Base-by-base conservation (phyloP, 2,113 vertebrate species). In the Pogonocichla stellata region DNA sequence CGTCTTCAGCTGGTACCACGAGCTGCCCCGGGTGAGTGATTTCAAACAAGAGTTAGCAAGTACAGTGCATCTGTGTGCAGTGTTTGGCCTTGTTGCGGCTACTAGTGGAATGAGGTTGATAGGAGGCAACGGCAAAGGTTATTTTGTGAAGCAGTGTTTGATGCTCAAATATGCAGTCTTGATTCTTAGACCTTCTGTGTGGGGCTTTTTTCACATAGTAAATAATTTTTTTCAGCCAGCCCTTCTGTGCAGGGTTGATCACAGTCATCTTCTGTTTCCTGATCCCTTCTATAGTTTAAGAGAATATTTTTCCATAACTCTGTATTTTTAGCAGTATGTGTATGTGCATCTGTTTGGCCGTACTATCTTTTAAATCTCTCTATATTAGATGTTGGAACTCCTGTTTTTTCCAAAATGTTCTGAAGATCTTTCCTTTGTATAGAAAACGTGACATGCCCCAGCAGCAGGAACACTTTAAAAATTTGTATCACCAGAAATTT, bases 1-100 rank as follows among this genome's bases (percentile, higher is more conserved):
- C 2, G 99, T 99, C 89, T 99, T 99, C 98, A 98, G 97, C 98
- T 99, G 99, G 99, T 99, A 99, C 97, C 98, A 99, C 29, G 98
- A 99, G 96, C 97, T 99, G 77, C 99, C 99, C 80, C 97, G 99
- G 98, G 99, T 99, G 92, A 98, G 99, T 48, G 53, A 36, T 50
- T 17, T 10, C 23, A 36, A 40, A 13, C 33, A 13, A 3, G 47
- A 26, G 54, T 9, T 24, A 19, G 19, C 67, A n/a, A 29, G 31
- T 0, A 4, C 34, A 5, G 19, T 8, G 34, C 19, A 0, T 70
- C 48, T 60, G 2, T 43, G 2, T 19, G 4, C 11, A 2, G 12
- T 16, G n/a, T 38, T 74, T 20, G 83, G 34, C 25, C 78, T 91
- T 34, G 28, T 14, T 4, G 0, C 69, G 70, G 18, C 36, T 73